phyloP scores from a whole-genome alignment of 64 coral and sea anemone genomes.

The Anthopleura sola region DNA sequence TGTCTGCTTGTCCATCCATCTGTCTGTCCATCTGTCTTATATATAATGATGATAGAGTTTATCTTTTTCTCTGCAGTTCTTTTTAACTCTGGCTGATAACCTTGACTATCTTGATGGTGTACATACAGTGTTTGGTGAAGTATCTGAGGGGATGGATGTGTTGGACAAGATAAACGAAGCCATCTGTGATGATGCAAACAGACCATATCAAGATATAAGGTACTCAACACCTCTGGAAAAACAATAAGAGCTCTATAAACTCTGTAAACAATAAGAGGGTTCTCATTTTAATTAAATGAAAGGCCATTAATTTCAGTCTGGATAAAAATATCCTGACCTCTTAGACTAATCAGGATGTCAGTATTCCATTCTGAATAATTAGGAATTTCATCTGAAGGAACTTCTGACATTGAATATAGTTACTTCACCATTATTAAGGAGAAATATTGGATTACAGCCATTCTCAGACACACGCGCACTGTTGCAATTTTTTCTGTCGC shows the following conservation, averaged over 20 bases:
- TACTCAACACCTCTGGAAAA: neutral
- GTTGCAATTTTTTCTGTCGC: too few species aligned
- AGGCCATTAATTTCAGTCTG: too few species aligned
- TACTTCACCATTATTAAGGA: too few species aligned
- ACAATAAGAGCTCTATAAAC: neutral
- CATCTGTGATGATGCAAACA: slow-evolving; percentile 87
- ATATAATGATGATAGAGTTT: neutral
- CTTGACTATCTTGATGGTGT: slow-evolving; percentile 88
- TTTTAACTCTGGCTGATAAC: slow-evolving; percentile 80
- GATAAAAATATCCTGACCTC: too few species aligned
- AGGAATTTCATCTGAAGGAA: too few species aligned
- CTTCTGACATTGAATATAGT: too few species aligned
- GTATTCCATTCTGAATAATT: too few species aligned
- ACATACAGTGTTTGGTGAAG: slow-evolving; percentile 97
- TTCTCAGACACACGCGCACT: too few species aligned
- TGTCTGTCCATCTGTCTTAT: too few species aligned
- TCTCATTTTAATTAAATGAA: neutral
- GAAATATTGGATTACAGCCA: too few species aligned
- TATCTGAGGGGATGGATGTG: slow-evolving; percentile 94
- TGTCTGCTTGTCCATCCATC: neutral
- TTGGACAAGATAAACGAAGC: slow-evolving; percentile 87
- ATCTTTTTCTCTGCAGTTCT: slow-evolving; percentile 57
- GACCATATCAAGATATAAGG: slow-evolving; percentile 98
- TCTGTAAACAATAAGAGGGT: neutral
- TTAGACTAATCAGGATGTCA: too few species aligned